Conservation (phyloP, 2,113 vertebrate species). For the Hypomesus transpacificus region DNA sequence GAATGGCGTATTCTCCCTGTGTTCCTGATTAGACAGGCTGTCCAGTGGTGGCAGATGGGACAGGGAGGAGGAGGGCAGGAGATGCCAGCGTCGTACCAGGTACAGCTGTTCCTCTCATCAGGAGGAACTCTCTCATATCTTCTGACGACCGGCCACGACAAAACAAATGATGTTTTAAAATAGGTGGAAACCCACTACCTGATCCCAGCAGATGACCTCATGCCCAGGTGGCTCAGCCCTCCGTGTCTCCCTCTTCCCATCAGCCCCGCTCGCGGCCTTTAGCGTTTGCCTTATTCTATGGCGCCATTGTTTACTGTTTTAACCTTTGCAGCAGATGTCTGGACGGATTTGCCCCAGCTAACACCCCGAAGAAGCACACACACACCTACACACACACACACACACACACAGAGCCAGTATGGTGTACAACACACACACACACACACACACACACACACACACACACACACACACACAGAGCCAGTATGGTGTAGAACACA, state of each 20-base stretch:
- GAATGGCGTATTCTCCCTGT: slow-evolving; percentile 27
- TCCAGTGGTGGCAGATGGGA: slow-evolving; percentile 15
- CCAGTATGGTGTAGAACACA: no score
- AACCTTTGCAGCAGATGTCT: slow-evolving; percentile 24
- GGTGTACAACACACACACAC: no score
- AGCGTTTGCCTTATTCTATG: slow-evolving; percentile 18
- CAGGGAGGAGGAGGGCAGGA: slow-evolving; percentile 5
- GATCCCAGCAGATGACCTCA: neutral
- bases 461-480: no score
- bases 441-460: neutral
- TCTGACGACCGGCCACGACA: slow-evolving; percentile 24
- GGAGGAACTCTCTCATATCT: slow-evolving; percentile 44
- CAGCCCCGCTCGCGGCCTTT: neutral
- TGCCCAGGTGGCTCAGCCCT: no score
- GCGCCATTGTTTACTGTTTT: slow-evolving; percentile 45
- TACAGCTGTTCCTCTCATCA: slow-evolving; percentile 71
- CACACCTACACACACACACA: no score
- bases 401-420: no score
- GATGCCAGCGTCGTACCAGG: slow-evolving; percentile 34
- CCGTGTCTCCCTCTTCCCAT: no score
- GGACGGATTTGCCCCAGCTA: neutral
- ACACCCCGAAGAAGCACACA: no score
- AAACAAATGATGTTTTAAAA: slow-evolving; percentile 61
- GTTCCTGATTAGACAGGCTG: slow-evolving; percentile 31
- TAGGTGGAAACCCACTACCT: slow-evolving; percentile 50